Conservation (phyloP, 2,888 invertebrate species). For the Venustoraphidia nigricollis region DNA sequence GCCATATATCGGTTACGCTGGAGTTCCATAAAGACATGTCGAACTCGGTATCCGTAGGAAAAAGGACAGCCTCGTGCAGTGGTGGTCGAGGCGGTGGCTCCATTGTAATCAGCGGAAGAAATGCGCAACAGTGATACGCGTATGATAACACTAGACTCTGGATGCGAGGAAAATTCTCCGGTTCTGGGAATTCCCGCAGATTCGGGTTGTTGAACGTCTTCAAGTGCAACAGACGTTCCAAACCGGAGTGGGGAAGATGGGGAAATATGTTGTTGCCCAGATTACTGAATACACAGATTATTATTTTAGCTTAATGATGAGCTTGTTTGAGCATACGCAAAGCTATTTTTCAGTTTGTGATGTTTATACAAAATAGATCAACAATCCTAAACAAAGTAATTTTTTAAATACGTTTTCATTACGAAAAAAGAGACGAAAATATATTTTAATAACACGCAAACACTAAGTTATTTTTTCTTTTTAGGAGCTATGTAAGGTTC, state of each 20-base stretch:
- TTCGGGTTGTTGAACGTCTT: slow-evolving; percentile 88
- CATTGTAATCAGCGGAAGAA: slow-evolving; percentile 49
- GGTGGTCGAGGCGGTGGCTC: slow-evolving; percentile 31
- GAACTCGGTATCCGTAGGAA: slow-evolving; percentile 52
- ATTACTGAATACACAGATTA: slow-evolving; percentile 43
- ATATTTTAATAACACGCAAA: no score
- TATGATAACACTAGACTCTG: slow-evolving; percentile 77
- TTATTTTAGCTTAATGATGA: no score
- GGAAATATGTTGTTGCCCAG: slow-evolving; percentile 82
- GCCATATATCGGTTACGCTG: slow-evolving; percentile 67
- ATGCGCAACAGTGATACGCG: slow-evolving; percentile 94
- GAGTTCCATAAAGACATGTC: slow-evolving; percentile 68
- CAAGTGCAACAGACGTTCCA: slow-evolving; percentile 64
- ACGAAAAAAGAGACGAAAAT: no score
- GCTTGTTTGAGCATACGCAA: no score
- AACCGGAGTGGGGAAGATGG: slow-evolving; percentile 63
- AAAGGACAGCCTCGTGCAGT: slow-evolving; percentile 47
- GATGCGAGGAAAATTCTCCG: slow-evolving; percentile 73
- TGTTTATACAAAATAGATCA: no score
- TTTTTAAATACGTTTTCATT: no score
- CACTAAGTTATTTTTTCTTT: no score
- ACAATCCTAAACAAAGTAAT: no score
- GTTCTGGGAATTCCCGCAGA: slow-evolving; percentile 73
- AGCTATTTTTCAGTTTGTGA: no score
- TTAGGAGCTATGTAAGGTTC: no score